Evolutionary conservation across 2,888 invertebrate genomes (phyloP).

Genomic region (Troides oblongomaculatus): DNA sequence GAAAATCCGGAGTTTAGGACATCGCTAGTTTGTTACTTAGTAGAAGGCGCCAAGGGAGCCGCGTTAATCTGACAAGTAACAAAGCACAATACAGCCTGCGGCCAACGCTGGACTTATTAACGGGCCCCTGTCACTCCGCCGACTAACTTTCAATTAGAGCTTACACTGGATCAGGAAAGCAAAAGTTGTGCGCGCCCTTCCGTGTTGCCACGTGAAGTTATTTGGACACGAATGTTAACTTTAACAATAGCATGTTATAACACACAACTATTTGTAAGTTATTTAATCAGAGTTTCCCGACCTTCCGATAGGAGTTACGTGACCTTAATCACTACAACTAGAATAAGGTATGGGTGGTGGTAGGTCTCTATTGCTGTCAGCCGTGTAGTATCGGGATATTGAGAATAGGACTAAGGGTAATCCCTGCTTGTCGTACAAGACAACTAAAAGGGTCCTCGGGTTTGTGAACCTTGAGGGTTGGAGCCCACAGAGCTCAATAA

Average conservation of each 20-base stretch:
- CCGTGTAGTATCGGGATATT: no score
- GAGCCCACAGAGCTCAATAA: no score
- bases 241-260: slow-evolving; percentile 11
- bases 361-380: no score
- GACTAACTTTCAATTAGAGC: slow-evolving; percentile 58
- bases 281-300: no score
- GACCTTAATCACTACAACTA: no score
- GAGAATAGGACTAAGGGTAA: no score
- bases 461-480: no score
- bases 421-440: no score
- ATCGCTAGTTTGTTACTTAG: slow-evolving; percentile 51
- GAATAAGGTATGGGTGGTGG: no score
- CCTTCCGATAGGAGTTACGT: no score
- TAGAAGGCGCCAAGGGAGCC: slow-evolving; percentile 50
- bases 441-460: no score
- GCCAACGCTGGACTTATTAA: slow-evolving; percentile 51
- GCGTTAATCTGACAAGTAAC: slow-evolving; percentile 59
- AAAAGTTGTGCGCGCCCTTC: slow-evolving; percentile 25
- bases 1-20: slow-evolving; percentile 46
- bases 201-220: slow-evolving; percentile 21
- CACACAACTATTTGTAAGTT: no score
- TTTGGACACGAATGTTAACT: slow-evolving; percentile 25
- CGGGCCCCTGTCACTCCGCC: slow-evolving; percentile 54
- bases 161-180: slow-evolving; percentile 38
- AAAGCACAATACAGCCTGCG: slow-evolving; percentile 48